Conservation (phyloP, 2,113 vertebrate genomes). For the Pelmatolapia mariae region DNA sequence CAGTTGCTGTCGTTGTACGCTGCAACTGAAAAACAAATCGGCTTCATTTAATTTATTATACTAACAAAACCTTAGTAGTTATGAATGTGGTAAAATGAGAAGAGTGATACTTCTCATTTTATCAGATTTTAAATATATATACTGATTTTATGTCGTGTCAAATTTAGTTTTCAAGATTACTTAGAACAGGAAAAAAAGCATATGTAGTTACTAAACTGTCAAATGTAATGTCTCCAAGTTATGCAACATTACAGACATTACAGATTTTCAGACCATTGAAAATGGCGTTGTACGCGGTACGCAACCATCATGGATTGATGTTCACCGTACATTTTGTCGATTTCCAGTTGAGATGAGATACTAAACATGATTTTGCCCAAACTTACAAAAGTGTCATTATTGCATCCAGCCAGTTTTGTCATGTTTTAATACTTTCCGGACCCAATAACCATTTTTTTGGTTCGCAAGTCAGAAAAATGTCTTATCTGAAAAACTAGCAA, state of each 20-base stretch:
- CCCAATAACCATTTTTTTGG: neutral
- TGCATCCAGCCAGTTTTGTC: neutral
- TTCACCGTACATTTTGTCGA: neutral
- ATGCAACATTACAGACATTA: neutral
- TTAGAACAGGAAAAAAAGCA: neutral
- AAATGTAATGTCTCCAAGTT: neutral
- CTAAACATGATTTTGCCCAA: neutral
- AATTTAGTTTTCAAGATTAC: neutral
- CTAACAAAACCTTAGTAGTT: neutral
- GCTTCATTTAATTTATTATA: neutral
- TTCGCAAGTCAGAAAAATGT: neutral
- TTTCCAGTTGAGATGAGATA: neutral
- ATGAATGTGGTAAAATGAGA: neutral
- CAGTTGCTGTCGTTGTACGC: neutral
- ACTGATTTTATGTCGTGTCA: neutral
- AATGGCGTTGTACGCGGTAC: slow-evolving; percentile 5
- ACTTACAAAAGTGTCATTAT: neutral
- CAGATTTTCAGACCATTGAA: neutral
- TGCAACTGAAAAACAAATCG: neutral
- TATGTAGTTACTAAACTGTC: neutral
- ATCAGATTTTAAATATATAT: neutral
- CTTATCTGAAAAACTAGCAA: neutral
- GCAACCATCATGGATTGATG: neutral
- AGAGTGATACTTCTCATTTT: neutral
- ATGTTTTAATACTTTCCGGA: neutral